These are phyloP conservation scores for Chamaea fasciata DNA, from an alignment of 2,113 vertebrate genomes.

Conservation along the genomic window DNA sequence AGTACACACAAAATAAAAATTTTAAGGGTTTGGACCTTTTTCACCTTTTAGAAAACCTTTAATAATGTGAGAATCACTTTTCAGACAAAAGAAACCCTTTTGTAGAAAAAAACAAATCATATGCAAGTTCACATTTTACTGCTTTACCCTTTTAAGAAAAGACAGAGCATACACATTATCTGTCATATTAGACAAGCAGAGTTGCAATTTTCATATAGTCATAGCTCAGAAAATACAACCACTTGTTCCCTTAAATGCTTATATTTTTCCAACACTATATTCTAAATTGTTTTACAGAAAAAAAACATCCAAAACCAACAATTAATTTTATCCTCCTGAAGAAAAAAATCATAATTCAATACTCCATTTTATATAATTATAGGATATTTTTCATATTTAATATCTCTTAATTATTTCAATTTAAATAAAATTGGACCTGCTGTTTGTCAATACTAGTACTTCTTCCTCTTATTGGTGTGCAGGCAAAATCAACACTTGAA, in stretches of 20 bases:
- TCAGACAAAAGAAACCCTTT: neutral
- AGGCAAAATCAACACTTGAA: neutral
- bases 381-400: neutral
- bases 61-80: neutral
- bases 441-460: neutral
- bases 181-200: neutral
- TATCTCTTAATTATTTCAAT: neutral
- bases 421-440: neutral
- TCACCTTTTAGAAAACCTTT: neutral
- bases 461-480: neutral
- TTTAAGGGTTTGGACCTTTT: neutral
- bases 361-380: neutral
- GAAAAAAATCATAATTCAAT: neutral
- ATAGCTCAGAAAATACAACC: neutral
- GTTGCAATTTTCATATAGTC: neutral
- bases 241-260: neutral
- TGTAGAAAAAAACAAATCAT: neutral
- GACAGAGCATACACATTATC: neutral
- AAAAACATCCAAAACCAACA: accelerated
- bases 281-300: neutral
- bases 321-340: neutral
- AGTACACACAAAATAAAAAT: neutral
- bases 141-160: neutral
- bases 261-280: neutral
- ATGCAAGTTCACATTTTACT: neutral